phyloP scores from a whole-genome alignment of 2,888 invertebrate species.

The Orthosia gothica region DNA sequence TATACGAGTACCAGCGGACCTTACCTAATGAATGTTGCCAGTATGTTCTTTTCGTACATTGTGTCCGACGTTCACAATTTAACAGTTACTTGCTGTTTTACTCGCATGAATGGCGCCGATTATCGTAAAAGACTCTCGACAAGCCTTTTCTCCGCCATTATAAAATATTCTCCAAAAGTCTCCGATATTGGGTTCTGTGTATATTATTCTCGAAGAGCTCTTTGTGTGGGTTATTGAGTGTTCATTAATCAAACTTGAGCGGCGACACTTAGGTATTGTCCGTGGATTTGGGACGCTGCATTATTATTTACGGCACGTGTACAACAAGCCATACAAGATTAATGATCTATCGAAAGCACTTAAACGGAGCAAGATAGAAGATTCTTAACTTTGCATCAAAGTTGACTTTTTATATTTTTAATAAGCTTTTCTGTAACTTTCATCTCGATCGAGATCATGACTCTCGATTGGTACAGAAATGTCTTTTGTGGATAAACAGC shows the following conservation, averaged over 20 bases:
- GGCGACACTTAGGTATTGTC: constrained; percentile 78
- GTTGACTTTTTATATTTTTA: constrained; percentile 41
- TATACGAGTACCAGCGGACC: constrained; percentile 3
- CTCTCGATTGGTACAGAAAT: not conserved
- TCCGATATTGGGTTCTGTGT: constrained; percentile 55
- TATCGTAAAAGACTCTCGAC: constrained; percentile 56
- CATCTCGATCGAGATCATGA: not conserved
- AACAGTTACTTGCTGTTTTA: constrained; percentile 48
- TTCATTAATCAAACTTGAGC: constrained; percentile 81
- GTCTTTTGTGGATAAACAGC: too few relatives aligned
- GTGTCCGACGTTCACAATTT: constrained; percentile 37
- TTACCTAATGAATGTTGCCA: constrained; percentile 35
- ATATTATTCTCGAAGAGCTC: constrained; percentile 56
- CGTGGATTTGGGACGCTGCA: constrained; percentile 73
- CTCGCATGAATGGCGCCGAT: constrained; percentile 48
- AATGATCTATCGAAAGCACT: constrained; percentile 72
- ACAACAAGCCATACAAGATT: constrained; percentile 72
- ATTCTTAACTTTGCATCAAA: constrained; percentile 38
- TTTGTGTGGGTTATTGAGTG: constrained; percentile 69
- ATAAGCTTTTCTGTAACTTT: constrained; percentile 21
- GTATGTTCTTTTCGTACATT: constrained; percentile 24
- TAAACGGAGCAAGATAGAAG: constrained; percentile 59
- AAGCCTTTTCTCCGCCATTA: constrained; percentile 52
- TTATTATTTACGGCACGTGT: constrained; percentile 75
- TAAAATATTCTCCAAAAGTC: constrained; percentile 49